A percentile compares a stretch with the other conserved stretches of the same genome.
phyloP scores from a whole-genome alignment of 1,140 invertebrate genomes.

The Drosophila sp. region DNA sequence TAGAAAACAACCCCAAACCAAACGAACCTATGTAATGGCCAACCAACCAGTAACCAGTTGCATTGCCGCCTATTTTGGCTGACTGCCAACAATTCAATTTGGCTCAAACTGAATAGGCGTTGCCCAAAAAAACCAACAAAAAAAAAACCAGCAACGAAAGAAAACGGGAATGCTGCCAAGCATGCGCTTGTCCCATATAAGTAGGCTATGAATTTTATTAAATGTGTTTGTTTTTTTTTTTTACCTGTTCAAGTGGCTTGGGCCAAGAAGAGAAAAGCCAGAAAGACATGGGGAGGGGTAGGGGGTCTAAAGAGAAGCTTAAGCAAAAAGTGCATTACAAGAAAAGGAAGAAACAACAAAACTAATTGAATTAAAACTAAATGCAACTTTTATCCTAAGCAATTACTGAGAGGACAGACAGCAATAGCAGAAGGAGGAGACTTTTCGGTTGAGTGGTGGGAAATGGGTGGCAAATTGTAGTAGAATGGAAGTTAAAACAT shows the following conservation, averaged over 20 bases:
- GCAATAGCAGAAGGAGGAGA: neutral
- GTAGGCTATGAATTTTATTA: constrained; percentile 56
- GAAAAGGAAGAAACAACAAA: constrained; percentile 40
- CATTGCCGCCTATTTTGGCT: constrained; percentile 59
- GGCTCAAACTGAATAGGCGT: constrained; percentile 45
- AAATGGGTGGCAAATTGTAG: neutral
- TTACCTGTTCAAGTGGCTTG: constrained; percentile 9
- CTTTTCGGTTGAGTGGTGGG: neutral
- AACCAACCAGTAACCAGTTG: constrained; percentile 43
- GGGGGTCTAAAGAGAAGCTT: constrained; percentile 17
- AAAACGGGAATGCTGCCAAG: constrained; percentile 29
- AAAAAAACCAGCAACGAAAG: constrained; percentile 1
- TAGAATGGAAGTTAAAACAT: constrained; percentile 52
- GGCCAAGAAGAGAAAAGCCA: neutral
- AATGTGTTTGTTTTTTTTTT: constrained; percentile 2
- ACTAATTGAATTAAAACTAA: constrained; percentile 81
- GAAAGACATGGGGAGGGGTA: neutral
- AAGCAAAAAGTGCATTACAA: constrained; percentile 59
- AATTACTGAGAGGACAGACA: constrained; percentile 55
- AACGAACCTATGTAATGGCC: neutral
- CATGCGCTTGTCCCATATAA: constrained; percentile 52
- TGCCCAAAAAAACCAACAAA: constrained; percentile 21
- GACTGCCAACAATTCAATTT: constrained; percentile 36
- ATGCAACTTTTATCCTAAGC: constrained; percentile 78
- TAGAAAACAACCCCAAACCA: neutral